Percentiles rank a stretch among this genome's conserved stretches.
Evolutionary conservation across 2,888 invertebrate genomes (phyloP).

Genomic region (Zygogramma bicolorata): DNA sequence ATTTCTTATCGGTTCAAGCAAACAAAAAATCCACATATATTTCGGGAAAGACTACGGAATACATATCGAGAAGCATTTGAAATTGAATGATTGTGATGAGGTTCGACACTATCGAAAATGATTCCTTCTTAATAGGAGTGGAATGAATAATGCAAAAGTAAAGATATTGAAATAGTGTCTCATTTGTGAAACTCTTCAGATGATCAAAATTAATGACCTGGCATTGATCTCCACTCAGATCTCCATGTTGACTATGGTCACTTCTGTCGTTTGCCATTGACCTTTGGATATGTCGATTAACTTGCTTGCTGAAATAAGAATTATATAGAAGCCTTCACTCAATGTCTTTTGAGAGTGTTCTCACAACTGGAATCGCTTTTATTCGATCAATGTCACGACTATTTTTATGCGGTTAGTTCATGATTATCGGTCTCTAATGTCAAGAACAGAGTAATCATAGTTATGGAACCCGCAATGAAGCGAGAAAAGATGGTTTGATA

Average conservation of each 20-base stretch:
- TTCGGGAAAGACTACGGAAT: no score
- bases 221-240: neutral
- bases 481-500: neutral
- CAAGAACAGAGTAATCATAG: neutral
- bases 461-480: neutral
- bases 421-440: neutral
- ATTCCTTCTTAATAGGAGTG: no score
- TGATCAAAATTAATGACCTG: neutral
- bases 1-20: no score
- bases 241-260: neutral
- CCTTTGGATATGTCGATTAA: neutral
- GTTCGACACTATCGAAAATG: no score
- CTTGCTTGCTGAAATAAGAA: neutral
- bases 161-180: neutral
- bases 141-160: no score
- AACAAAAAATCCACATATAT: no score
- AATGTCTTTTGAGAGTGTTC: neutral
- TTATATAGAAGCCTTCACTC: neutral
- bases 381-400: neutral
- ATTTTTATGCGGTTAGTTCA: neutral
- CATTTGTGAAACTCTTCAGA: neutral
- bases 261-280: neutral
- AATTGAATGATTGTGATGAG: no score
- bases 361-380: neutral
- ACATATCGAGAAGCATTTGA: no score